These are phyloP conservation scores for Neostethus bicornis DNA, from an alignment of 2,797 vertebrate species.

Conservation along the genomic window DNA sequence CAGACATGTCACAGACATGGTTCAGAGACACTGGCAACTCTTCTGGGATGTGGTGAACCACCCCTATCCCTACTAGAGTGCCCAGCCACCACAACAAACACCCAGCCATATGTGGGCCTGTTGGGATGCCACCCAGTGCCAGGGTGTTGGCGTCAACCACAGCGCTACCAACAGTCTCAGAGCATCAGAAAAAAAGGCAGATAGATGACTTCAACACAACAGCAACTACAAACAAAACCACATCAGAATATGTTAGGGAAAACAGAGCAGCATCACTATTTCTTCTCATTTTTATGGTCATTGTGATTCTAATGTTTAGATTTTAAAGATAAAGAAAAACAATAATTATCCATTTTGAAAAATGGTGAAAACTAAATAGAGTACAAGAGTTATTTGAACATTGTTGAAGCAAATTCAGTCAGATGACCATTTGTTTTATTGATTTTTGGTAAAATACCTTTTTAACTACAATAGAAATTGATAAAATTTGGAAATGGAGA, in stretches of 20 bases:
- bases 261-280: constrained; percentile 13
- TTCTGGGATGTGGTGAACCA: constrained; percentile 71
- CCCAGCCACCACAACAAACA: constrained; percentile 72
- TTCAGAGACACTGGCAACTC: constrained; percentile 53
- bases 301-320: constrained; percentile 30
- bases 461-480: too few species aligned
- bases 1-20: constrained; percentile 55
- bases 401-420: constrained; percentile 1
- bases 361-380: constrained; percentile 6
- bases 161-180: constrained; percentile 52
- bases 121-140: constrained; percentile 67
- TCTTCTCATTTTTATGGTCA: constrained; percentile 35
- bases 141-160: constrained; percentile 56
- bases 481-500: neutral
- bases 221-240: constrained; percentile 38
- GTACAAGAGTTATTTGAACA: constrained; percentile 13
- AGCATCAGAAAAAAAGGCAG: constrained; percentile 36
- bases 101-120: constrained; percentile 64
- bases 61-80: constrained; percentile 49
- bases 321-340: constrained; percentile 36
- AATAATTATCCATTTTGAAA: constrained; percentile 31
- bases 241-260: constrained; percentile 26
- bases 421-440: constrained; percentile 4
- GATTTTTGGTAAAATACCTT: constrained; percentile 22
- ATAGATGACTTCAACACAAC: constrained; percentile 35